Percentiles rank a stretch among this genome's conserved stretches.
These are phyloP conservation scores for Hirtodrosophila confusa DNA, from an alignment of 2,888 invertebrate species.

Conservation along the genomic window DNA sequence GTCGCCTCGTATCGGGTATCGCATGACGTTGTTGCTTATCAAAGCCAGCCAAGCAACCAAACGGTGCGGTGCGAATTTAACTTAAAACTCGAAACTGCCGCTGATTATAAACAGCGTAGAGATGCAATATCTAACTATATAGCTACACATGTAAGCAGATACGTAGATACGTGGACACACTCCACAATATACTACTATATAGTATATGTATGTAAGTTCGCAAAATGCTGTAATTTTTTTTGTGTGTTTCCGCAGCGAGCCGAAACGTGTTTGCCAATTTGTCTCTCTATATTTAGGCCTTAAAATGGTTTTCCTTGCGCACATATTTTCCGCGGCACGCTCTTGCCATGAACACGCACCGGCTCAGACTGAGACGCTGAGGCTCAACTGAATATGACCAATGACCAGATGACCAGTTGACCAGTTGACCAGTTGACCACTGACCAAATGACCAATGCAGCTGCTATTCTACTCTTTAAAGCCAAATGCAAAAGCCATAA, in stretches of 20 bases:
- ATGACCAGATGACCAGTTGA: constrained; percentile 20
- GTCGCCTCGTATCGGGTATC: constrained; percentile 39
- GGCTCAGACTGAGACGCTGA: constrained; percentile 30
- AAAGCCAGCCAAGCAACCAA: constrained; percentile 15
- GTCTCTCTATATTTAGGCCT: constrained; percentile 39
- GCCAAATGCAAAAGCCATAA: neutral
- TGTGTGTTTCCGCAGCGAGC: constrained; percentile 12
- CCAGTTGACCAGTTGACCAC: constrained; percentile 13
- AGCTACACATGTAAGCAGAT: constrained; percentile 31
- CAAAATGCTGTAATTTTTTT: constrained; percentile 54
- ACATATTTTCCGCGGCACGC: constrained; percentile 50
- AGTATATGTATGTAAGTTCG: constrained; percentile 4
- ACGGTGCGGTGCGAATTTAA: constrained; percentile 31
- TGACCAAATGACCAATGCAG: constrained; percentile 54
- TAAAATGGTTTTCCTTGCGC: constrained; percentile 30
- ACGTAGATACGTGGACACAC: constrained; percentile 6
- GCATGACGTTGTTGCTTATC: constrained; percentile 57
- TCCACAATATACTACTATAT: constrained; percentile 3
- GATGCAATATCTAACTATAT: neutral
- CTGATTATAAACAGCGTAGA: constrained; percentile 27
- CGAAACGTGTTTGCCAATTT: constrained; percentile 69
- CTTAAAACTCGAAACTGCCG: constrained; percentile 34
- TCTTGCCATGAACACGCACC: constrained; percentile 50
- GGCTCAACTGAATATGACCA: constrained; percentile 11
- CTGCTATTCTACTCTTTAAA: constrained; percentile 49